A percentile compares a stretch with the other conserved stretches of the same genome.
Evolutionary conservation across 2,888 invertebrate genomes (phyloP).

Genomic region (Sepioteuthis lessoniana): DNA sequence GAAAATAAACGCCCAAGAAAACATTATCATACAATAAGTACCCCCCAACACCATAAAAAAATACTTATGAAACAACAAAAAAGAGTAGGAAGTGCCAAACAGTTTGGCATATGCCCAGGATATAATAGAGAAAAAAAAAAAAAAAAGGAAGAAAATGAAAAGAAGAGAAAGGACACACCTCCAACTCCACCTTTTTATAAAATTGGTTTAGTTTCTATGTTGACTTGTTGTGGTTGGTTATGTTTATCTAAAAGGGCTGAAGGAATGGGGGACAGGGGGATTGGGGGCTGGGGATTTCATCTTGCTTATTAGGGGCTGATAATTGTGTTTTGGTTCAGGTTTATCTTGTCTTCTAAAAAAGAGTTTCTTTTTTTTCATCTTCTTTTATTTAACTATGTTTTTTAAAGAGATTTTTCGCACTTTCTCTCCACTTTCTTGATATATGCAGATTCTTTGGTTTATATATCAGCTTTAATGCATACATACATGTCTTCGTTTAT

Average conservation of each 20-base stretch:
- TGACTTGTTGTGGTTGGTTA: slow-evolving; percentile 2
- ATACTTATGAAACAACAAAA: background rate
- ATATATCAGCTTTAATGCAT: background rate
- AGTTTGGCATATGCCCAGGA: background rate
- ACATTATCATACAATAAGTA: slow-evolving; percentile 4
- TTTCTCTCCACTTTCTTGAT: background rate
- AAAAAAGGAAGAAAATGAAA: no score
- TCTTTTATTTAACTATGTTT: background rate
- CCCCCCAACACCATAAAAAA: background rate
- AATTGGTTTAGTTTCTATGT: background rate
- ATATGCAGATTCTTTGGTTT: background rate
- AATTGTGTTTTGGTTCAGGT: background rate
- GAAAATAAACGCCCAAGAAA: background rate
- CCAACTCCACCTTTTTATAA: background rate
- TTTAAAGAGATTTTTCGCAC: background rate
- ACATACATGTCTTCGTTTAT: background rate
- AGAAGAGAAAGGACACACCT: no score
- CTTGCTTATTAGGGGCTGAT: background rate
- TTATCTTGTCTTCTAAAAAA: background rate
- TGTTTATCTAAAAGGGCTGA: background rate
- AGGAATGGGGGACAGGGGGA: background rate
- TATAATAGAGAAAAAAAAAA: background rate
- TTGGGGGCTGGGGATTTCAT: background rate
- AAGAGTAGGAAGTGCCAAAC: background rate
- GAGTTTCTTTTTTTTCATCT: background rate